Evolutionary conservation across 2,113 vertebrate genomes (phyloP).

Genomic region (Neodontobutis hainanensis): DNA sequence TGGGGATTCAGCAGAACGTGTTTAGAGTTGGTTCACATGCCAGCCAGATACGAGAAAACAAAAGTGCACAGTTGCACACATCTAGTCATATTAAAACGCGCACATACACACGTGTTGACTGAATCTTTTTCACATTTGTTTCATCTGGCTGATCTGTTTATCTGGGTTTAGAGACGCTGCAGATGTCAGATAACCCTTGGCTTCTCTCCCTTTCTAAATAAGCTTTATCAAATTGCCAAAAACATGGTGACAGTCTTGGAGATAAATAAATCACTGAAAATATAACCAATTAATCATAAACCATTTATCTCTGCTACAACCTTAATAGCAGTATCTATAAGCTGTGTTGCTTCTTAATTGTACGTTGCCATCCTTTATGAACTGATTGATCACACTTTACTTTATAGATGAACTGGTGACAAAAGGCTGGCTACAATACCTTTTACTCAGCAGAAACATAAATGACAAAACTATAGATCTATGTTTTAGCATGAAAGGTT

Average conservation of each 20-base stretch:
- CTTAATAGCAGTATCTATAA: conserved; percentile 11
- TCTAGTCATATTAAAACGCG: conserved; percentile 1
- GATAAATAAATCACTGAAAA: conserved; percentile 41
- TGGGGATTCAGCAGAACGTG: conserved; percentile 70
- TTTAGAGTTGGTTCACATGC: conserved; percentile 44
- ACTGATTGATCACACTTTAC: not conserved
- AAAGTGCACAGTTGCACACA: conserved; percentile 26
- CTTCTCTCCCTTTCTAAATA: conserved; percentile 49
- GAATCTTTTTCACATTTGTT: conserved; percentile 69
- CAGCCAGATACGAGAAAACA: conserved; percentile 65
- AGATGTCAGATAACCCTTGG: conserved; percentile 65
- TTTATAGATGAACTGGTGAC: conserved; percentile 25
- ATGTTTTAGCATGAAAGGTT: no score
- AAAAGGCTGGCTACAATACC: conserved; percentile 10
- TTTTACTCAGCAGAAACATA: conserved; percentile 27
- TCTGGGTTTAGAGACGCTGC: conserved; percentile 63
- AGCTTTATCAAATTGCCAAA: conserved; percentile 50
- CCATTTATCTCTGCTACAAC: conserved; percentile 23
- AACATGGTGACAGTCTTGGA: conserved; percentile 25
- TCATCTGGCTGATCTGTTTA: conserved; percentile 68
- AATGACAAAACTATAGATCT: conserved; percentile 32
- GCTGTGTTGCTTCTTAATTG: conserved; percentile 27
- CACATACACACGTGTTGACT: conserved; percentile 3
- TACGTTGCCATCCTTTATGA: conserved; percentile 32
- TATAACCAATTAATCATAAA: conserved; percentile 44